These are phyloP conservation scores for Chloroclystis v-ata DNA, from an alignment of 2,888 invertebrate genomes.

Conservation along the genomic window DNA sequence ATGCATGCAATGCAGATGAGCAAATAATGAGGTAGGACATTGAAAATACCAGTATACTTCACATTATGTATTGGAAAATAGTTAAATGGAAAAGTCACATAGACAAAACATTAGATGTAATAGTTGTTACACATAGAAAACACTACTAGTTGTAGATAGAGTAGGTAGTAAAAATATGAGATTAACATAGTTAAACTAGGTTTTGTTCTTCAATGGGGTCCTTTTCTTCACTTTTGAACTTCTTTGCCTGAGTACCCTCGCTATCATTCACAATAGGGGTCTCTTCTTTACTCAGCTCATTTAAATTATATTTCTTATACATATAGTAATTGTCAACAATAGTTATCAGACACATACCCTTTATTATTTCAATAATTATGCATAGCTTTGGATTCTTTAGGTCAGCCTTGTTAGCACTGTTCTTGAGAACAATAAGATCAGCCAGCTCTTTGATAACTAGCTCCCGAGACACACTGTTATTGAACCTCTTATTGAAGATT, in stretches of 20 bases:
- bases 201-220: conserved; percentile 43
- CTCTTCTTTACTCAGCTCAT: conserved; percentile 79
- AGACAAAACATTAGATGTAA: conserved; percentile 61
- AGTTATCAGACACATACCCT: conserved; percentile 87
- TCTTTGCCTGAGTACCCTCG: conserved; percentile 65
- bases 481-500: conserved; percentile 87
- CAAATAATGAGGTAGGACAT: not conserved
- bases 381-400: conserved; percentile 86
- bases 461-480: conserved; percentile 83
- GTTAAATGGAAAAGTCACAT: conserved; percentile 42
- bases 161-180: conserved; percentile 37
- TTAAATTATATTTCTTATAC: conserved; percentile 90
- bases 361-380: conserved; percentile 90
- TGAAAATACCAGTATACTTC: conserved; percentile 24
- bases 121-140: conserved; percentile 59
- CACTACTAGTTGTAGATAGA: conserved; percentile 38
- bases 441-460: conserved; percentile 86
- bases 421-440: conserved; percentile 82
- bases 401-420: conserved; percentile 86
- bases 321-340: conserved; percentile 87
- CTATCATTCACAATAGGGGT: conserved; percentile 43
- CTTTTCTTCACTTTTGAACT: conserved; percentile 53
- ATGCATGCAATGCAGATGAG: not conserved
- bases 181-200: conserved; percentile 39
- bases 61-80: conserved; percentile 43